phyloP scores from a whole-genome alignment of 1,140 invertebrate genomes.

The Drosophila sulfurigaster region DNA sequence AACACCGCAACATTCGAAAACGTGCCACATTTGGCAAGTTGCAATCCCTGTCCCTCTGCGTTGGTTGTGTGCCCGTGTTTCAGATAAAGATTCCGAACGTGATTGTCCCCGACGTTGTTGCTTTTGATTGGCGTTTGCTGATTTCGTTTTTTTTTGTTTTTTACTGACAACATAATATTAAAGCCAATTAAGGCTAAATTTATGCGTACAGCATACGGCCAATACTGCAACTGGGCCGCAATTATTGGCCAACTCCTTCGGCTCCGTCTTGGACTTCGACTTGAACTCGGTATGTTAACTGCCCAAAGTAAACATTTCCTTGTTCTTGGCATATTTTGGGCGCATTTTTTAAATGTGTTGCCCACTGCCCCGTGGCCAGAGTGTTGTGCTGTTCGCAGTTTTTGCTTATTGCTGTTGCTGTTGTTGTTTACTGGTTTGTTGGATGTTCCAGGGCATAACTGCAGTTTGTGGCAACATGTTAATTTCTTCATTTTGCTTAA shows the following conservation, averaged over 20 bases:
- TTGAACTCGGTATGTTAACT: slow-evolving; percentile 67
- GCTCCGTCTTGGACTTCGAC: slow-evolving; percentile 14
- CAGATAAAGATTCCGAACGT: slow-evolving; percentile 55
- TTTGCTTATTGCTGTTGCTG: slow-evolving; percentile 22
- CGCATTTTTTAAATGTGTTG: slow-evolving; percentile 71
- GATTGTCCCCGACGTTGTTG: slow-evolving; percentile 46
- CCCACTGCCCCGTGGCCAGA: slow-evolving; percentile 18
- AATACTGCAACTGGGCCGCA: slow-evolving; percentile 58
- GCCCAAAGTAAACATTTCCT: slow-evolving; percentile 79
- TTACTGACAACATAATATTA: slow-evolving; percentile 81
- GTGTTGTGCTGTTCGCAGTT: slow-evolving; percentile 13
- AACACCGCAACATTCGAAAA: slow-evolving; percentile 74
- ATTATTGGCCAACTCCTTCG: slow-evolving; percentile 63
- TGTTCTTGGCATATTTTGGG: slow-evolving; percentile 76
- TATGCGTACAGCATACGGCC: slow-evolving; percentile 75
- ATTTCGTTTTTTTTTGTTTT: slow-evolving; percentile 63
- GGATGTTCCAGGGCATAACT: slow-evolving; percentile 69
- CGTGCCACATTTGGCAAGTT: slow-evolving; percentile 75
- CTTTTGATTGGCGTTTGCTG: slow-evolving; percentile 79
- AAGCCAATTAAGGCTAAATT: slow-evolving; percentile 82
- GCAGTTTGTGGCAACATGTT: slow-evolving; percentile 79
- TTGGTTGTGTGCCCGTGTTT: slow-evolving; percentile 20
- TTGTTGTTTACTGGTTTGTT: slow-evolving; percentile 41
- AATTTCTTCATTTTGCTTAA: slow-evolving; percentile 70
- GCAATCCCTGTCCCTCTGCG: slow-evolving; percentile 15